Conservation (phyloP, 2,113 vertebrate species). For the Calidris pugnax region DNA sequence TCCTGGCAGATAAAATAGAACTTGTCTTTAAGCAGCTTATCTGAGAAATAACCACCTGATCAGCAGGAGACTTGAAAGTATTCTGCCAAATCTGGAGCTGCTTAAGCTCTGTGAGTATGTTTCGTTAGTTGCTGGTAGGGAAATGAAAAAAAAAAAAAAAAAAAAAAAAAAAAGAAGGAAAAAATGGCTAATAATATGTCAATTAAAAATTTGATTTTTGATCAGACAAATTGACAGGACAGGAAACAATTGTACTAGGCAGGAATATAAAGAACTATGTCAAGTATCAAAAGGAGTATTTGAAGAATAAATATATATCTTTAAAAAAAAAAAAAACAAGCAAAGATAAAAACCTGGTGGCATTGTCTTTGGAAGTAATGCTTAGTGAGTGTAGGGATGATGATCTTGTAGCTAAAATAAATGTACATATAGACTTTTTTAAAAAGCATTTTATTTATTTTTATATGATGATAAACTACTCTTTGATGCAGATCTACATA, state of each 20-base stretch:
- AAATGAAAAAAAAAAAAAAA: not conserved
- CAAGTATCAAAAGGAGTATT: not conserved
- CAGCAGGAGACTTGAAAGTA: not conserved
- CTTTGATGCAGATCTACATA: not conserved
- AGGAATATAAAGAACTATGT: not conserved
- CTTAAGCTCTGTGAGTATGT: not conserved
- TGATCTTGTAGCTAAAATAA: not conserved
- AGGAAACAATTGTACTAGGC: accelerated
- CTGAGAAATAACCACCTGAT: not conserved
- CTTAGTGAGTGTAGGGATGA: not conserved
- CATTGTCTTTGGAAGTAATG: accelerated
- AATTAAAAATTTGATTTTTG: not conserved
- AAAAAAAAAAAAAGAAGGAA: not conserved
- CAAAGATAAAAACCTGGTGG: not conserved
- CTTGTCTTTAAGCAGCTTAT: not conserved
- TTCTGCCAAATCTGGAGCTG: not conserved
- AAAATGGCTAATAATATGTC: not conserved
- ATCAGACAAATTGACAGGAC: not conserved
- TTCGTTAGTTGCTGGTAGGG: not conserved
- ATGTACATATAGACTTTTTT: not conserved
- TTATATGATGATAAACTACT: not conserved
- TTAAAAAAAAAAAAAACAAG: not conserved
- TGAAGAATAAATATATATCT: not conserved
- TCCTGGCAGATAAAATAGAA: not conserved
- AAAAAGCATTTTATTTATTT: not conserved